Evolutionary conservation across 2,888 invertebrate species (phyloP).

Genomic region (Oeneis ivallda): DNA sequence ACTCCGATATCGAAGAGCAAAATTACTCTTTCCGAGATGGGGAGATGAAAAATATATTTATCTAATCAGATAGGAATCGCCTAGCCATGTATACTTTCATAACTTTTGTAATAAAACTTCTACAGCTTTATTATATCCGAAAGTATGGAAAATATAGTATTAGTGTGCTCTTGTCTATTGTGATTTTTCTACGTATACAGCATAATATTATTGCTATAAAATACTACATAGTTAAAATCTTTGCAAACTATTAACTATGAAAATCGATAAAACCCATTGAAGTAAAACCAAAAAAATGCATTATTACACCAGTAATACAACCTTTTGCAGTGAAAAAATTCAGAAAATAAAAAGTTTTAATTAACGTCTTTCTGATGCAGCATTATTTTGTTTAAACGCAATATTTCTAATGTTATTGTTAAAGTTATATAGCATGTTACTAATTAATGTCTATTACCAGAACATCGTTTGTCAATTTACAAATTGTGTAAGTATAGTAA

Average conservation of each 20-base stretch:
- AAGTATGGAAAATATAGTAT: too few relatives aligned
- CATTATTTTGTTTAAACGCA: conserved; percentile 47
- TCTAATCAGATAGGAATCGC: too few relatives aligned
- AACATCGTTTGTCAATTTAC: conserved; percentile 60
- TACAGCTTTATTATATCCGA: too few relatives aligned
- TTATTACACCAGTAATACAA: not conserved
- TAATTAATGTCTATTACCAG: conserved; percentile 69
- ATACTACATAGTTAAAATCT: not conserved
- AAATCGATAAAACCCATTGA: not conserved
- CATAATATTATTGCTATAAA: too few relatives aligned
- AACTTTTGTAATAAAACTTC: too few relatives aligned
- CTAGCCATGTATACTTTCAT: too few relatives aligned
- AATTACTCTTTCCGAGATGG: too few relatives aligned
- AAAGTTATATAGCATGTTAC: conserved; percentile 69
- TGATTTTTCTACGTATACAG: too few relatives aligned
- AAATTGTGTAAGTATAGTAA: too few relatives aligned
- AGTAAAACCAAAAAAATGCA: not conserved
- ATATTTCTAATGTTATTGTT: conserved; percentile 61
- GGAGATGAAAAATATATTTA: too few relatives aligned
- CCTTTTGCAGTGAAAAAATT: conserved; percentile 20
- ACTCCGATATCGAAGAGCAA: too few relatives aligned
- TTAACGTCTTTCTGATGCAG: conserved; percentile 53
- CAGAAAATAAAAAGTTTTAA: conserved; percentile 44
- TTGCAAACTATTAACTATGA: not conserved
- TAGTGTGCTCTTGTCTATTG: too few relatives aligned